phyloP scores from a whole-genome alignment of 2,113 vertebrate species.

The Uria aalge region DNA sequence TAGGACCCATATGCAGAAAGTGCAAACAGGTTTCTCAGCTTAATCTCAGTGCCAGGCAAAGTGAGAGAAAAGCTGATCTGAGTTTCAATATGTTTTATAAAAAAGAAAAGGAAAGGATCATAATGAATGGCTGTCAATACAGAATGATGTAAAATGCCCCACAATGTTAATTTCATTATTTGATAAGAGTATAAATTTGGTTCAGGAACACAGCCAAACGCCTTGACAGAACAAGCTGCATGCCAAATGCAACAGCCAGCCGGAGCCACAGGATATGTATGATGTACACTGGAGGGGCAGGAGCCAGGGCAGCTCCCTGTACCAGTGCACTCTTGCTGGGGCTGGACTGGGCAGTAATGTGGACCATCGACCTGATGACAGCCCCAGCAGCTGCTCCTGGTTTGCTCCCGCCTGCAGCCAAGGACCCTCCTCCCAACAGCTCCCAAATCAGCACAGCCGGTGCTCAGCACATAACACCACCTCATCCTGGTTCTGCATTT shows the following conservation, averaged over 20 bases:
- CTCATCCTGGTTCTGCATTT: background rate
- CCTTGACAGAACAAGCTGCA: background rate
- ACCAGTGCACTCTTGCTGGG: background rate
- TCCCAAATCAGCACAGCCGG: background rate
- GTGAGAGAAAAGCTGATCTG: background rate
- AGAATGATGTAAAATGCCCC: background rate
- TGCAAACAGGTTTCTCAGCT: background rate
- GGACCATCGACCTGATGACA: background rate
- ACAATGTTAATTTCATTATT: background rate
- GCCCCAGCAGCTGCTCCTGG: background rate
- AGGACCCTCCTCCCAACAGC: background rate
- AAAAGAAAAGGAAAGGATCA: background rate
- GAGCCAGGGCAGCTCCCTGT: background rate
- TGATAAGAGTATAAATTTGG: background rate
- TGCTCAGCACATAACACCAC: background rate
- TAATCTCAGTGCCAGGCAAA: background rate
- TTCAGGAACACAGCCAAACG: background rate
- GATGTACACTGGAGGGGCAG: accelerated
- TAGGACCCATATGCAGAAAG: background rate
- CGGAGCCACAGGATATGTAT: accelerated
- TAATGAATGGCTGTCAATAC: background rate
- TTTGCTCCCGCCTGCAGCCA: background rate
- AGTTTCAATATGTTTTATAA: background rate
- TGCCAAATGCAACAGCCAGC: background rate
- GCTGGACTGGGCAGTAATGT: background rate